Evolutionary conservation across 2,888 invertebrate genomes (phyloP), one percentile per base, ranked within the genome.

Genomic region (Fragum sueziense): DNA sequence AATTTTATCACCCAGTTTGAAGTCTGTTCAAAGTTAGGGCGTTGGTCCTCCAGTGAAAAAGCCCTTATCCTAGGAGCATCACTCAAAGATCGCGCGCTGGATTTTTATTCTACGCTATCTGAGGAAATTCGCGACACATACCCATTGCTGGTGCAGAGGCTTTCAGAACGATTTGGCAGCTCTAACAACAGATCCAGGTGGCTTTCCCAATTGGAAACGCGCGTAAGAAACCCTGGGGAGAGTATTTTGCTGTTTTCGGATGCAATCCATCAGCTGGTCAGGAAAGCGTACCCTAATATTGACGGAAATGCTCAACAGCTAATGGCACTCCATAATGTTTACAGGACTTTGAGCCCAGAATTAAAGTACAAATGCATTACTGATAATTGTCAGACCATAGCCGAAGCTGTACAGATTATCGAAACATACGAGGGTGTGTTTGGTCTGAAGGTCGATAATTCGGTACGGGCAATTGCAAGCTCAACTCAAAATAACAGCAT

Each of bases 1-100:
- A 29, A 29, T 20, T 62, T 33, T n/a, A 62, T 62, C 11, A 62
- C 62, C 14, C 62, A 62, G 62, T 62, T 62, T 62, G 62, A 62
- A 33, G 27, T 27, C 11, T 31, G 27, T 33, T 14, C 47, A 47
- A 47, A 47, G 47, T 47, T 47, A n/a, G 47, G 47, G n/a, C 14
- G n/a, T 47, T 47, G 47, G 47, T 20, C 47, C 47, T 14, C 14
- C 3, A 47, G 47, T 14, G 47, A 47, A 47, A 47, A 47, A 14
- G 47, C 47, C n/a, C 17, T 47, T 14, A 47, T 47, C n/a, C n/a
- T 47, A 14, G 47, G 47, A 47, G 47, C n/a, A 47, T 47, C 47
- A 20, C 47, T 47, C 2, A 47, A 47, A n/a, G 47, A 47, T n/a
- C 14, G n/a, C 3, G 47, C 47, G 14, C 47, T 47, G 14, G 47